Evolutionary conservation across 1,140 invertebrate genomes (phyloP).

Genomic region (Hylaeus anthracinus): DNA sequence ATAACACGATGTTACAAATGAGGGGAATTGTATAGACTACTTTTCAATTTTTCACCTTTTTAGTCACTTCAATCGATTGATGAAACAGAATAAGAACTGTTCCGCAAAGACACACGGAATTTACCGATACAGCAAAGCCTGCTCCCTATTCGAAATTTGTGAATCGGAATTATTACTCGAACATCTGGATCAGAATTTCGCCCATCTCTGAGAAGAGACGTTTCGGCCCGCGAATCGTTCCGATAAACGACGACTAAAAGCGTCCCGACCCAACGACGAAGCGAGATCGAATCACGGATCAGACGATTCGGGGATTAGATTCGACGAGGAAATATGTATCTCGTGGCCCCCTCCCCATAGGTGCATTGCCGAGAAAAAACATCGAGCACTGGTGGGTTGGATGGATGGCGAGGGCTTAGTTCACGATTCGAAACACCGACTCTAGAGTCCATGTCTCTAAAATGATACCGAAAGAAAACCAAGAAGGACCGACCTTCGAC

Average conservation of each 20-base stretch:
- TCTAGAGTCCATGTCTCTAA: background rate
- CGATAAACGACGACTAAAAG: background rate
- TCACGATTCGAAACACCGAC: constrained; percentile 51
- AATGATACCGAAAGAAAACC: background rate
- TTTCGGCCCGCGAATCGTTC: background rate
- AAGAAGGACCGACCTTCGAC: background rate
- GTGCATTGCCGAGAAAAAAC: constrained; percentile 71
- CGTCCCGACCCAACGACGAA: background rate
- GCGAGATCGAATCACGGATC: background rate
- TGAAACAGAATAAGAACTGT: no score
- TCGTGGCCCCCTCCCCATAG: constrained; percentile 57
- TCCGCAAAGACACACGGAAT: no score
- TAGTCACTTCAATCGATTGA: background rate
- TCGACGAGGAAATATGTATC: constrained; percentile 1
- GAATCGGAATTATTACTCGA: no score
- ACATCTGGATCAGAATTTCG: no score
- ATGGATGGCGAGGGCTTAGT: constrained; percentile 74
- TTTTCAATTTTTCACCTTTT: background rate
- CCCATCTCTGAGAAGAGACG: background rate
- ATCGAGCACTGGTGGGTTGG: constrained; percentile 66
- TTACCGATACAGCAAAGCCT: no score
- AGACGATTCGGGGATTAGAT: constrained; percentile 1
- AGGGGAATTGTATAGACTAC: background rate
- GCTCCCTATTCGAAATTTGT: no score
- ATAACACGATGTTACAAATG: background rate